Percentiles rank a stretch among this genome's conserved stretches.
Conservation (phyloP, 2,888 invertebrate species). For the Platycheirus albimanus region DNA sequence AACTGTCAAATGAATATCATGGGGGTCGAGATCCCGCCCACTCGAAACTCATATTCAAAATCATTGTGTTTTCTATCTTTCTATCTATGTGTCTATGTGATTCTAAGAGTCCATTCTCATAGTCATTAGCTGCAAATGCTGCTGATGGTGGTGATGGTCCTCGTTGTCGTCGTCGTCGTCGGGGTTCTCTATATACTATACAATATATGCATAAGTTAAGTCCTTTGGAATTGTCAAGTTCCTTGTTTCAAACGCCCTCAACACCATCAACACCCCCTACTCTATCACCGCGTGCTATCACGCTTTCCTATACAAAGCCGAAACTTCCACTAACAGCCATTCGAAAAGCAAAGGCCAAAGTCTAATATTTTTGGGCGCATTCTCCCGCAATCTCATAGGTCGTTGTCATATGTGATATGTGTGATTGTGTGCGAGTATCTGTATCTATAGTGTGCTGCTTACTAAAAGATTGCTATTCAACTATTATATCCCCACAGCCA, state of each 20-base stretch:
- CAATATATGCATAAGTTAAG: neutral
- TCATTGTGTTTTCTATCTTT: conserved; percentile 12
- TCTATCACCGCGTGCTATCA: neutral
- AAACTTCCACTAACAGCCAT: conserved; percentile 28
- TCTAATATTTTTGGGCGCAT: conserved; percentile 32
- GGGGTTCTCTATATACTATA: conserved; percentile 7
- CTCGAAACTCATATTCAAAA: conserved; percentile 6
- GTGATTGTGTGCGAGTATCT: neutral
- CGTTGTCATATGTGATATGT: neutral
- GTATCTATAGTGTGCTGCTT: conserved; percentile 8
- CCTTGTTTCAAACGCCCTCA: conserved; percentile 6
- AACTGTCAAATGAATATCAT: conserved; percentile 72
- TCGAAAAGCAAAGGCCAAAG: conserved; percentile 47
- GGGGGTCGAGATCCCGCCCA: conserved; percentile 2
- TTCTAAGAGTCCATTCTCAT: conserved; percentile 52
- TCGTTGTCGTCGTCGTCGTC: conserved; percentile 28
- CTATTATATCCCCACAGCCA: conserved; percentile 1
- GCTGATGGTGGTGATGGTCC: conserved; percentile 3
- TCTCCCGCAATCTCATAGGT: conserved; percentile 12
- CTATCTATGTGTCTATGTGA: conserved; percentile 36
- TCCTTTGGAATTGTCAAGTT: conserved; percentile 35
- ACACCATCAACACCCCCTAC: neutral
- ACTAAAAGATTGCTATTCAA: conserved; percentile 46
- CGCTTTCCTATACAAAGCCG: conserved; percentile 1
- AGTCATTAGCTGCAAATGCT: conserved; percentile 52